Evolutionary conservation across 1,140 invertebrate genomes (phyloP).

Genomic region (Drosophila fuyamai): DNA sequence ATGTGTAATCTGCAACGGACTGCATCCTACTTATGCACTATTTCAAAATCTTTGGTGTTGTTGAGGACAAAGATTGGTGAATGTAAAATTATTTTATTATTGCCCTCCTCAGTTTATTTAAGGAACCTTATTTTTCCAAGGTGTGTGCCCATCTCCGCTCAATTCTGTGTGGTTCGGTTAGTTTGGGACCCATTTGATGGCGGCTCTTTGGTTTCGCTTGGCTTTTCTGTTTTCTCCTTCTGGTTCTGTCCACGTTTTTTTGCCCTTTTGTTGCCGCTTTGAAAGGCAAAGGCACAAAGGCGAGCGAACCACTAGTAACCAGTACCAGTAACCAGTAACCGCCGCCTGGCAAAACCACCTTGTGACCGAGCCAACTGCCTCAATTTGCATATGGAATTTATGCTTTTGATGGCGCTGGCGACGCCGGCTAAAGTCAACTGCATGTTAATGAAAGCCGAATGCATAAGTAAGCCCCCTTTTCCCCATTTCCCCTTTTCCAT

Average conservation of each 20-base stretch:
- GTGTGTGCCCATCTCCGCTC: constrained; percentile 26
- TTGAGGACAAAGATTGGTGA: too few relatives aligned
- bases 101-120: background rate
- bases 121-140: background rate
- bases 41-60: too few relatives aligned
- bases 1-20: too few relatives aligned
- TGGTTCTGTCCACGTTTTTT: constrained; percentile 3
- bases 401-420: constrained; percentile 70
- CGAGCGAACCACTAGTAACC: constrained; percentile 6
- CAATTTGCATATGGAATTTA: constrained; percentile 81
- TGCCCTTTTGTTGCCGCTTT: constrained; percentile 20
- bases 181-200: constrained; percentile 44
- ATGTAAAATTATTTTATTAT: too few relatives aligned
- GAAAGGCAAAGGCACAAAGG: constrained; percentile 28
- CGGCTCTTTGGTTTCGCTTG: constrained; percentile 22
- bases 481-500: background rate
- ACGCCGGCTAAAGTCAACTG: constrained; percentile 56
- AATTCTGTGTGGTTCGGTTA: constrained; percentile 1
- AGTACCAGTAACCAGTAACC: constrained; percentile 4
- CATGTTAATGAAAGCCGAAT: constrained; percentile 80
- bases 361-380: constrained; percentile 10
- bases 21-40: too few relatives aligned
- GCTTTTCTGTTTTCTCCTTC: constrained; percentile 10
- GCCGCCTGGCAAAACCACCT: constrained; percentile 6
- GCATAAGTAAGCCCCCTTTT: constrained; percentile 44